Conservation (phyloP, 1,140 invertebrate genomes). For the Drosophila yakuba region DNA sequence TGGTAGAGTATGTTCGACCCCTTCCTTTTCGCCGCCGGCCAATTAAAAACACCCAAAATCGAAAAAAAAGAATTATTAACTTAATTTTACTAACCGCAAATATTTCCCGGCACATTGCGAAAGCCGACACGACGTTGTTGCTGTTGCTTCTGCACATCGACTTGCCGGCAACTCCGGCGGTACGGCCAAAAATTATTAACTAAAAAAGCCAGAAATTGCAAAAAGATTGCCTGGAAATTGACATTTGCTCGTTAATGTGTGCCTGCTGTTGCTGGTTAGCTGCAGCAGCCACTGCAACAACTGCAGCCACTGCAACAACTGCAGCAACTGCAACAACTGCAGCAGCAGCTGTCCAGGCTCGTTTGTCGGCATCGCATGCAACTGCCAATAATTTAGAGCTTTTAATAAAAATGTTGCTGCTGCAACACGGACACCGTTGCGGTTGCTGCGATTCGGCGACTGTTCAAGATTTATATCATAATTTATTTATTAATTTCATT, state of each 20-base stretch:
- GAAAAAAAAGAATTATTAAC: conserved; percentile 64
- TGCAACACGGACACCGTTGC: conserved; percentile 31
- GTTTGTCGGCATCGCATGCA: conserved; percentile 75
- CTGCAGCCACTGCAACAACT: conserved; percentile 8
- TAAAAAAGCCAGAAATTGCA: conserved; percentile 69
- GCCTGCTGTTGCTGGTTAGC: conserved; percentile 34
- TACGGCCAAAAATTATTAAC: conserved; percentile 77
- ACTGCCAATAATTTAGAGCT: conserved; percentile 82
- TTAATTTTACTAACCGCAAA: conserved; percentile 69
- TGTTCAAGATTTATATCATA: conserved; percentile 79
- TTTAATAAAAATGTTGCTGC: conserved; percentile 81
- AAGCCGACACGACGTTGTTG: conserved; percentile 51
- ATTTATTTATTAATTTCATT: conserved; percentile 84
- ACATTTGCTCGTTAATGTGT: conserved; percentile 80
- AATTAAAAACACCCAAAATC: conserved; percentile 46
- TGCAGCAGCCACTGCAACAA: conserved; percentile 4
- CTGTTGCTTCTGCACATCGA: conserved; percentile 57
- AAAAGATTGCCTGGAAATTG: conserved; percentile 80
- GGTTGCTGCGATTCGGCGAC: conserved; percentile 32
- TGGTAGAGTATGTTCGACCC: not conserved
- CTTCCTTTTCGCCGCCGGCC: not conserved
- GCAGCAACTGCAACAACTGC: conserved; percentile 10
- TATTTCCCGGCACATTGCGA: conserved; percentile 65
- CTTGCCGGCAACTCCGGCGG: conserved; percentile 18
- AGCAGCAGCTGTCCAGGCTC: conserved; percentile 52